Evolutionary conservation across 2,113 vertebrate species (phyloP), one percentile per base, ranked within the genome.

Genomic region (Ibidorhyncha struthersii): DNA sequence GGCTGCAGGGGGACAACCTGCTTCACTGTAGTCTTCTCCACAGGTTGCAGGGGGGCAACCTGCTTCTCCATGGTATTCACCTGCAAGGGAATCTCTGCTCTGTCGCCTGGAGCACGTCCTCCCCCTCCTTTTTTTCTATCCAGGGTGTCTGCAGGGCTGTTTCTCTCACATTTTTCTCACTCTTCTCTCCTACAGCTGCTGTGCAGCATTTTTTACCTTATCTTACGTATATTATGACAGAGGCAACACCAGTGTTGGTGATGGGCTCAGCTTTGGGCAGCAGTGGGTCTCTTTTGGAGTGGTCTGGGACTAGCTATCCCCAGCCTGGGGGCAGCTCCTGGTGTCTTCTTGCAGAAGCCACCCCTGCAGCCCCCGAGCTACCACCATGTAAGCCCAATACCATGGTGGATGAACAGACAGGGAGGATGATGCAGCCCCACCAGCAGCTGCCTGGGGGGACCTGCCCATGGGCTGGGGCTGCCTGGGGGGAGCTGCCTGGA

Each of bases 371-470:
- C 16, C 8, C 36, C 26, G 47, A 23, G 21, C 81, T 26, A 16
- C 69, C 38, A 30, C 26, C 53, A 21, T 0, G 0, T 38, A 78
- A 90, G 74, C 40, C 40, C 23, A 45, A 3, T 34, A 19, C 36
- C 1, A 0, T 32, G 56, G 27, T 53, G 73, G 73, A 38, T 87
- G 84, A 38, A 50, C 32, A 71, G 30, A 13, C 27, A 49, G 77
- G 50, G 50, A 65, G 40, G 30, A 40, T 6, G 23, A 16, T 86
- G 36, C 59, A 87, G 73, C 36, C 50, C n/a, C 47, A 78, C 2
- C 41, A 88, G 52, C 41, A 88, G 52, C 52, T 74, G 29, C 49
- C 12, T 6, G 2, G 6, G 19, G 43, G 10, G 45, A 32, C 36
- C 34, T 90, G 70, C 25, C 27, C 52, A 21, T 49, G 59, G 56